phyloP scores from a whole-genome alignment of 2,797 vertebrate genomes.

The Tiaroga cobitis region DNA sequence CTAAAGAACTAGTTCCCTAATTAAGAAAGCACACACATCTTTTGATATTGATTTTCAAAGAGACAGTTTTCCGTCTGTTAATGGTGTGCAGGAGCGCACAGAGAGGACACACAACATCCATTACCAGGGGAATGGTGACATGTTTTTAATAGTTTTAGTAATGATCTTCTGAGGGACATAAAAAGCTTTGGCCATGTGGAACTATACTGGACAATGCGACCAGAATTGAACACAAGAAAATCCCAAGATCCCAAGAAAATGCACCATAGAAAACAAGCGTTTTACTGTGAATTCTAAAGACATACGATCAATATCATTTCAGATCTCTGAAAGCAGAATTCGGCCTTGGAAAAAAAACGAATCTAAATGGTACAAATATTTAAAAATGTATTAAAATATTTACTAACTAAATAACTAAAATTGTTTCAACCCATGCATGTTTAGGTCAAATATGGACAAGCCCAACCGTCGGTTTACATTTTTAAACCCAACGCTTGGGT shows the following conservation, averaged over 20 bases:
- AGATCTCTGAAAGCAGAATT: neutral
- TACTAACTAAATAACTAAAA: neutral
- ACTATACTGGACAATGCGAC: neutral
- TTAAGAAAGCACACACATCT: constrained; percentile 10
- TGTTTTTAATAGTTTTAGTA: constrained; percentile 6
- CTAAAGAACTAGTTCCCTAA: neutral
- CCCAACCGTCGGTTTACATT: no score
- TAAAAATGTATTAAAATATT: neutral
- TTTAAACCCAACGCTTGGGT: no score
- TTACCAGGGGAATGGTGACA: neutral
- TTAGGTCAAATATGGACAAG: neutral
- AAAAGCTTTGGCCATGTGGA: neutral
- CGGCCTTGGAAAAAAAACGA: neutral
- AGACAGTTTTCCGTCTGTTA: neutral
- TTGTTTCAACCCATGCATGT: neutral
- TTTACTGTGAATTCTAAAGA: constrained; percentile 2
- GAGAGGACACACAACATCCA: neutral
- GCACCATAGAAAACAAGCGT: neutral
- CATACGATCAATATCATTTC: neutral
- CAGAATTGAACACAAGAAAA: neutral
- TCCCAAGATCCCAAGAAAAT: neutral
- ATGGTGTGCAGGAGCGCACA: neutral
- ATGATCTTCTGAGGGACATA: constrained; percentile 1
- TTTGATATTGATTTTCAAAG: constrained; percentile 20
- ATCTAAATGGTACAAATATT: neutral